These are phyloP conservation scores for Hiodon tergisus DNA, from an alignment of 2,113 vertebrate genomes.

Conservation along the genomic window DNA sequence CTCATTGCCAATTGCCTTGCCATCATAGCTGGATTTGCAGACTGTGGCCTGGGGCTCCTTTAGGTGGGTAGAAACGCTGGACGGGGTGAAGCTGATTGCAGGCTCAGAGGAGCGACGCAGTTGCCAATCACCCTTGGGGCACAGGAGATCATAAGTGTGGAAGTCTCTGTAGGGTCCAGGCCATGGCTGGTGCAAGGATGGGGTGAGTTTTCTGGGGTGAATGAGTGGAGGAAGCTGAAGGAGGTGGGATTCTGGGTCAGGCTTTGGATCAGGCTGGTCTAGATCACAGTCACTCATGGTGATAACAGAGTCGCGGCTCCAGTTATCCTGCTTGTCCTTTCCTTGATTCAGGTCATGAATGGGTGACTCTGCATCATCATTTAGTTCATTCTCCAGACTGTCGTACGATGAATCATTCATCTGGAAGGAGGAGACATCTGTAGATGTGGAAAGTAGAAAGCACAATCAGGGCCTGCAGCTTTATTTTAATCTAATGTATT, in stretches of 20 bases:
- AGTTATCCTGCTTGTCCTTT: slow-evolving; percentile 69
- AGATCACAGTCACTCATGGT: slow-evolving; percentile 80
- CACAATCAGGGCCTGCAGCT: neutral
- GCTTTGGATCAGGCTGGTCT: slow-evolving; percentile 60
- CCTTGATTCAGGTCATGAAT: slow-evolving; percentile 58
- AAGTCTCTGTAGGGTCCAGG: slow-evolving; percentile 19
- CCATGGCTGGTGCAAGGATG: slow-evolving; percentile 34
- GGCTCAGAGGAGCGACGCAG: slow-evolving; percentile 78
- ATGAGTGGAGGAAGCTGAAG: slow-evolving; percentile 55
- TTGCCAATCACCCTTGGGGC: slow-evolving; percentile 49
- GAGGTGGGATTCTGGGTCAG: slow-evolving; percentile 55
- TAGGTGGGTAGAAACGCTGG: slow-evolving; percentile 29
- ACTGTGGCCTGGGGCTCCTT: slow-evolving; percentile 42
- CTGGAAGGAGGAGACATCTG: slow-evolving; percentile 79
- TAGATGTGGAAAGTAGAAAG: slow-evolving; percentile 20
- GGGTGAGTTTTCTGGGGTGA: slow-evolving; percentile 52
- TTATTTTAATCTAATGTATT: neutral
- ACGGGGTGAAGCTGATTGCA: slow-evolving; percentile 48
- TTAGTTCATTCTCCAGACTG: slow-evolving; percentile 84
- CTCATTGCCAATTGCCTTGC: slow-evolving; percentile 53
- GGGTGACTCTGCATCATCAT: slow-evolving; percentile 77
- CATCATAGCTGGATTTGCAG: slow-evolving; percentile 76
- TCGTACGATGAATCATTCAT: slow-evolving; percentile 88
- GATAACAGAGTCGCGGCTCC: slow-evolving; percentile 84
- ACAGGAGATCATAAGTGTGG: slow-evolving; percentile 35